phyloP scores from a whole-genome alignment of 2,888 invertebrate species.

The Melipona bicolor region DNA sequence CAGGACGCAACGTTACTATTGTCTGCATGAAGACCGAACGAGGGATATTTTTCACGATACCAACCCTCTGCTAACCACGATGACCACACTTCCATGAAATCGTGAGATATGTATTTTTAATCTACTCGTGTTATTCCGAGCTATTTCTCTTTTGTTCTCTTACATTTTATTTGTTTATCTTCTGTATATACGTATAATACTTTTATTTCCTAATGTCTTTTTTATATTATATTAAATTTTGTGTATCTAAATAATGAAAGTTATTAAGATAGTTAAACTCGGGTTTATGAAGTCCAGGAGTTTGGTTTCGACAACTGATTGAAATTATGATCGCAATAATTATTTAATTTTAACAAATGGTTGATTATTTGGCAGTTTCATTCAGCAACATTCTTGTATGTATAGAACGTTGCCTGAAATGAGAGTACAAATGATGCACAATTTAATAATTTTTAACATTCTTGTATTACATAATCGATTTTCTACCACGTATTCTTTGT shows the following conservation, averaged over 20 bases:
- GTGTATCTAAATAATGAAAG: neutral
- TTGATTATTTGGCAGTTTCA: neutral
- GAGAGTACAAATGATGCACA: neutral
- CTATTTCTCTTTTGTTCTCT: neutral
- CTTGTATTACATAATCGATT: conserved; percentile 6
- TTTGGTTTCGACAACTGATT: too few relatives aligned
- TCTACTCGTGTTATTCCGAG: neutral
- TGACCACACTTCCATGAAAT: conserved; percentile 1
- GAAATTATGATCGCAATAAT: neutral
- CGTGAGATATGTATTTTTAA: neutral
- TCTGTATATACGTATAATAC: neutral
- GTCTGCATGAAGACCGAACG: conserved; percentile 44
- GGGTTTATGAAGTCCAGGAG: too few relatives aligned
- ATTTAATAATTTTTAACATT: neutral
- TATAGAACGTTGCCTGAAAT: neutral
- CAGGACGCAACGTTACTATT: conserved; percentile 41
- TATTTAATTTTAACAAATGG: too few relatives aligned
- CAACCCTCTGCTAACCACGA: neutral
- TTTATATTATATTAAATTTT: neutral
- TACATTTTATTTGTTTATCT: neutral
- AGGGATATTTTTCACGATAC: conserved; percentile 34
- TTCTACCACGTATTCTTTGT: neutral
- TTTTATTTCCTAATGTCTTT: neutral
- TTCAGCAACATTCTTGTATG: neutral
- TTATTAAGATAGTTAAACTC: neutral